Percentiles rank a stretch among this genome's conserved stretches.
These are phyloP conservation scores for Anseranas semipalmata DNA, from an alignment of 2,113 vertebrate genomes.

Conservation along the genomic window DNA sequence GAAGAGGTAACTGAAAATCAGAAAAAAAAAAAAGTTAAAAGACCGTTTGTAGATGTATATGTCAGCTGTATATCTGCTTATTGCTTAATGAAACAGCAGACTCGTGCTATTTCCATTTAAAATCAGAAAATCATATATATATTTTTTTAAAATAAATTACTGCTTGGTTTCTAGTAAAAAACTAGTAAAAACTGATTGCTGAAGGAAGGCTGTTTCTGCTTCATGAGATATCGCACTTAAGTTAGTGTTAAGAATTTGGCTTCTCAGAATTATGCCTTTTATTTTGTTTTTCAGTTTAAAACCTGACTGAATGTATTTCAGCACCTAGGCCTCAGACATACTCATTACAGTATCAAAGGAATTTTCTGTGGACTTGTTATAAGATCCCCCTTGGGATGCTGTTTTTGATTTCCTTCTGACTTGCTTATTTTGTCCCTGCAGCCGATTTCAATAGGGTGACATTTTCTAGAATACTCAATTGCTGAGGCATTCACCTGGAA, in stretches of 20 bases:
- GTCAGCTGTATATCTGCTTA: background rate
- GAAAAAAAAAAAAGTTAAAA: background rate
- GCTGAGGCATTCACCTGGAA: background rate
- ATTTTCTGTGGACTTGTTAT: background rate
- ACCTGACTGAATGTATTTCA: background rate
- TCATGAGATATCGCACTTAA: background rate
- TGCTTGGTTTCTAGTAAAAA: background rate
- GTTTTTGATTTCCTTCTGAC: background rate
- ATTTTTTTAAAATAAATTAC: background rate
- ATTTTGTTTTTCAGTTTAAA: background rate
- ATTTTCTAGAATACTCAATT: background rate
- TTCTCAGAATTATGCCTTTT: background rate
- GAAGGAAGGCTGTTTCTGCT: background rate
- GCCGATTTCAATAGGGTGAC: background rate
- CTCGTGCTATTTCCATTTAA: background rate
- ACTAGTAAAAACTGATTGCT: background rate
- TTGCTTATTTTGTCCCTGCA: background rate
- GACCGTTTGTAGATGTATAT: background rate
- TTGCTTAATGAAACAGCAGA: background rate
- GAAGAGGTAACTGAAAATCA: background rate
- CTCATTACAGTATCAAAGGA: background rate
- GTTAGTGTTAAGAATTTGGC: background rate
- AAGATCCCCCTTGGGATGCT: background rate
- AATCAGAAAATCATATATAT: background rate
- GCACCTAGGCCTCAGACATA: background rate